Conservation (phyloP, 2,797 vertebrate species). For the Scolopax rusticola region DNA sequence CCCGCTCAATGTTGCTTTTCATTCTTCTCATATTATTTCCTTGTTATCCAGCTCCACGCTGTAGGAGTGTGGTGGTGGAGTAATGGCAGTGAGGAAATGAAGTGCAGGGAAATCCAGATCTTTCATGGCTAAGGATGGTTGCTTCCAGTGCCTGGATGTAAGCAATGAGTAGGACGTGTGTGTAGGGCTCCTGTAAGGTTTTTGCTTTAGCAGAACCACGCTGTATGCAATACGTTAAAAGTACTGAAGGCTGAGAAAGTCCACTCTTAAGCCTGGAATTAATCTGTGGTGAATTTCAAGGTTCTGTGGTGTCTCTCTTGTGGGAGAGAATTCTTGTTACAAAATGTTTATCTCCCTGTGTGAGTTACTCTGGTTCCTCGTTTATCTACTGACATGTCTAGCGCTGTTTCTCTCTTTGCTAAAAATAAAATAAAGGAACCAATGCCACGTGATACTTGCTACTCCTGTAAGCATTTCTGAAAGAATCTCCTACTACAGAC, state of each 20-base stretch:
- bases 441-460: background rate
- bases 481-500: background rate
- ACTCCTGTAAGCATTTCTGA: slow-evolving; percentile 24
- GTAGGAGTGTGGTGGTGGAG: background rate
- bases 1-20: background rate
- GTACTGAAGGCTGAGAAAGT: background rate
- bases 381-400: background rate
- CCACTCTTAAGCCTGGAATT: background rate
- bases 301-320: background rate
- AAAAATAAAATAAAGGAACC: slow-evolving; percentile 45
- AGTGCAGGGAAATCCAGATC: background rate
- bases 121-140: background rate
- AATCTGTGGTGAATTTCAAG: background rate
- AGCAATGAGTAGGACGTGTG: background rate
- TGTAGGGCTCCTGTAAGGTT: background rate
- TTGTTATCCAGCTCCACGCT: background rate
- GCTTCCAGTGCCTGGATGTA: background rate
- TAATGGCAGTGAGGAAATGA: background rate
- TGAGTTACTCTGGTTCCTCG: background rate
- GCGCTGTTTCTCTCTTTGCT: background rate
- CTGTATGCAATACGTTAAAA: background rate
- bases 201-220: background rate
- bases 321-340: background rate
- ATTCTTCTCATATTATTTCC: background rate
- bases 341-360: background rate